Base-by-base conservation (phyloP, 2,797 vertebrate species). In the Oceanodroma leucorhoa region DNA sequence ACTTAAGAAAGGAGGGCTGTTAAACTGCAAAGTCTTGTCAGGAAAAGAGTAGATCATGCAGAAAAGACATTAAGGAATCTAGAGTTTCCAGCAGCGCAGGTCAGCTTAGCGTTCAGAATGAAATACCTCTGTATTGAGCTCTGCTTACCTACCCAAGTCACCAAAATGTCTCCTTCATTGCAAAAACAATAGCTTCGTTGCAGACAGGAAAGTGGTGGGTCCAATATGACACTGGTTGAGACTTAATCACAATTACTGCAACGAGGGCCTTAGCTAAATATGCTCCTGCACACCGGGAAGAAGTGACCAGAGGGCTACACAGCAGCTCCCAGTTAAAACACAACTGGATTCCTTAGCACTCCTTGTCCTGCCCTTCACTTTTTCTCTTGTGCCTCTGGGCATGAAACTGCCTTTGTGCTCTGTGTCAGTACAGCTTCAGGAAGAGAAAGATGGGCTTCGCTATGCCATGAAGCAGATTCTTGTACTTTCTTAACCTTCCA, bases 241-340 rank as follows among this genome's bases (percentile, higher is more conserved):
- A 46, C 27, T 38, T 43, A 43, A 82, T 43, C 69, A 5, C 34
- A 38, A 60, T 45, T 24, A 91, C 38, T 26, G 22, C 55, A 53
- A 10, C 0, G n/a, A 83, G 38, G 30, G 11, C 20, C 16, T 71
- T 66, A 36, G 58, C 15, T 69, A 53, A 76, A 60, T 10, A 14
- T 1, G 41, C 50, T 78, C 19, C 83, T 53, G 78, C 50, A 50
- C 27, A 2, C 0, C 0, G 14, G 66, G 51, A 40, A 26, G 41
- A 36, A 48, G n/a, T 7, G 41, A 67, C 14, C 43, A 3, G 3
- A 45, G 30, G 38, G 69, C 30, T 36, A 14, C 0, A 4, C 20
- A 73, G 61, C 48, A 46, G 55, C 21, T 58, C 71, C 84, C 55
- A 26, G 16, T 11, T 32, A 15, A 50, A 50, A 16, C 69, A 32